phyloP scores from a whole-genome alignment of 2,113 vertebrate genomes.

The Thalassoma bifasciatum region DNA sequence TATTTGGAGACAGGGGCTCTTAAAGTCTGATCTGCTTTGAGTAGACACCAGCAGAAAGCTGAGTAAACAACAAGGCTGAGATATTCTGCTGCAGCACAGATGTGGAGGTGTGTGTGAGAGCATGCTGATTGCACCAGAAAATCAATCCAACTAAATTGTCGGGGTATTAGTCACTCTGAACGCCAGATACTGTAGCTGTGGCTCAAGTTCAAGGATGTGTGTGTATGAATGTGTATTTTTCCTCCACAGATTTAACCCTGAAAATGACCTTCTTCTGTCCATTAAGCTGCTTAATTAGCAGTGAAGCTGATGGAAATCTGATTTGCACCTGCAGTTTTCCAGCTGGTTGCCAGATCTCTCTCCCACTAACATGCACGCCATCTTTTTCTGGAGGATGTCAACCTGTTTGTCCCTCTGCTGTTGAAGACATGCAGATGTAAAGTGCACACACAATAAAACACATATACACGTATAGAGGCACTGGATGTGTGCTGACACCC shows the following conservation, averaged over 20 bases:
- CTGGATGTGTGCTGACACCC: constrained; percentile 30
- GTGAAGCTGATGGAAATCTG: constrained; percentile 45
- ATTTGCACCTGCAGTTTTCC: constrained; percentile 59
- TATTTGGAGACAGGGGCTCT: not conserved
- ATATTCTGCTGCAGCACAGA: constrained; percentile 37
- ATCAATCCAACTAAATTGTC: constrained; percentile 22
- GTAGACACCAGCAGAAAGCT: not conserved
- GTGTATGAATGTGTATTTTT: not conserved
- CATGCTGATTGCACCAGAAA: constrained; percentile 22
- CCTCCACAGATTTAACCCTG: constrained; percentile 34
- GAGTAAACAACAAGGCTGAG: not conserved
- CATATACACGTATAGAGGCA: not conserved
- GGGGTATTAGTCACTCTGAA: constrained; percentile 13
- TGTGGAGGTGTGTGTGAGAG: constrained; percentile 27
- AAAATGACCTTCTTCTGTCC: constrained; percentile 49
- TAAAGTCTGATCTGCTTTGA: not conserved
- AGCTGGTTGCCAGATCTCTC: constrained; percentile 57
- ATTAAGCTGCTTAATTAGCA: constrained; percentile 71
- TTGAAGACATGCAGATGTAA: not conserved
- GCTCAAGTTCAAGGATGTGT: constrained; percentile 9
- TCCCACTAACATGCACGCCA: not conserved
- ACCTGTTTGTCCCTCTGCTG: not conserved
- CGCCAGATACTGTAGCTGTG: constrained; percentile 27
- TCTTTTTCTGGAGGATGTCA: constrained; percentile 15
- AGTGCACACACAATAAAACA: not conserved